Evolutionary conservation across 2,888 invertebrate genomes (phyloP), one percentile per base, ranked within the genome.

Genomic region (Bugulina stolonifera): DNA sequence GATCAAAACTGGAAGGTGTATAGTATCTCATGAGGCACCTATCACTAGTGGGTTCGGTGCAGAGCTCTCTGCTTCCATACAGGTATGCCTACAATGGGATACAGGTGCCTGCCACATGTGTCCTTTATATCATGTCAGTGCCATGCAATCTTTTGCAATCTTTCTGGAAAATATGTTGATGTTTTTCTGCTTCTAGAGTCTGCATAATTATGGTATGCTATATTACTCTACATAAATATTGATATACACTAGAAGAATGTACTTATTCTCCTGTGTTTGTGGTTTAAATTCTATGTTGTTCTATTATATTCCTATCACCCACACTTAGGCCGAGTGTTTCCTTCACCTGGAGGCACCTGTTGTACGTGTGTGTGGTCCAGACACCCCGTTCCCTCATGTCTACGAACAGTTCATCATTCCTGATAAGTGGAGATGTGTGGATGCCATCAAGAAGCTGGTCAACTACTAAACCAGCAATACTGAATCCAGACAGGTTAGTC

Each of bases 321-420:
- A 43, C 18, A 18, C 18, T 5, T 43, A 95, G 92, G 90, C 91
- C 81, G 90, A 92, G 79, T 99, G 98, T 82, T 99, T 99, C 86
- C 87, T 99, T 57, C 89, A 93, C 83, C 87, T 99, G 77, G 96
- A 98, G 84, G 94, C 97, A 0, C 98, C 99, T 0, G 87, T 98
- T 22, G 86, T 88, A 64, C 89, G 98, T 76, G 93, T 94, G 69
- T 89, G 94, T 32, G 96, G 99, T 18, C 95, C 94, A 89, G 99
- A 99, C 87, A 93, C 95, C 1, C 98, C 99, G 18, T 99, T 99
- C 86, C 94, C 99, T 2, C 94, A 94, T 85, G 89, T 95, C 69
- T 96, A 91, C 85, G 99, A 99, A 84, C 92, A 93, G 0, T 93
- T 98, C 86, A 99, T 98, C 86, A 84, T 99, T 77, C 99, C 99